Evolutionary conservation across 2,797 vertebrate genomes (phyloP).

Genomic region (Benthosema pterotum): DNA sequence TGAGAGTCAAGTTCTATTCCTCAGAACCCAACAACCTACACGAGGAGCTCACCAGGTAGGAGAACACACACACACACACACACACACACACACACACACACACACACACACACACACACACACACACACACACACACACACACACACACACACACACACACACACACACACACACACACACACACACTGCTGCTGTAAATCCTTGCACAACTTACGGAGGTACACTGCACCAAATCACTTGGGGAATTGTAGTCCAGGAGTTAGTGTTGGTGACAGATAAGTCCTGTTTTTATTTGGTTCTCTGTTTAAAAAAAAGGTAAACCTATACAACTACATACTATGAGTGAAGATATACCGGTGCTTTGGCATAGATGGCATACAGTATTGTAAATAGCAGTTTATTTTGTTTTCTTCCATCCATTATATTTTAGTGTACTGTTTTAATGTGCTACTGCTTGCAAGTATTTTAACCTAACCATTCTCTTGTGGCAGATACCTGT

Average conservation of each 20-base stretch:
- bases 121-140: background rate
- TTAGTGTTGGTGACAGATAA: too few species aligned
- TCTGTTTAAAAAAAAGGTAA: background rate
- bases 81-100: background rate
- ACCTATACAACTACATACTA: too few species aligned
- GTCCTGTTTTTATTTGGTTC: background rate
- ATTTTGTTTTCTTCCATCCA: background rate
- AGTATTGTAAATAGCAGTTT: background rate
- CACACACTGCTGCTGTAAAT: too few species aligned
- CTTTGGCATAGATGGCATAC: background rate
- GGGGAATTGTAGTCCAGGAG: too few species aligned
- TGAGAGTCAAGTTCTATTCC: slow-evolving; percentile 98
- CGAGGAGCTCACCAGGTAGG: slow-evolving; percentile 94
- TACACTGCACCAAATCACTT: too few species aligned
- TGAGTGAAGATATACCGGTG: background rate
- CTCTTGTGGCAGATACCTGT: slow-evolving; percentile 88
- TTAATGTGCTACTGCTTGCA: background rate
- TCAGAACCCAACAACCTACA: slow-evolving; percentile 98
- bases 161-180: too few species aligned
- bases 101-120: background rate
- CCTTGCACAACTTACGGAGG: too few species aligned
- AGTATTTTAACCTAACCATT: background rate
- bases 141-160: too few species aligned
- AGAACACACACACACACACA: background rate
- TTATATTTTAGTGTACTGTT: background rate